phyloP scores from a whole-genome alignment of 2,888 invertebrate species.

The Coremacera marginata region DNA sequence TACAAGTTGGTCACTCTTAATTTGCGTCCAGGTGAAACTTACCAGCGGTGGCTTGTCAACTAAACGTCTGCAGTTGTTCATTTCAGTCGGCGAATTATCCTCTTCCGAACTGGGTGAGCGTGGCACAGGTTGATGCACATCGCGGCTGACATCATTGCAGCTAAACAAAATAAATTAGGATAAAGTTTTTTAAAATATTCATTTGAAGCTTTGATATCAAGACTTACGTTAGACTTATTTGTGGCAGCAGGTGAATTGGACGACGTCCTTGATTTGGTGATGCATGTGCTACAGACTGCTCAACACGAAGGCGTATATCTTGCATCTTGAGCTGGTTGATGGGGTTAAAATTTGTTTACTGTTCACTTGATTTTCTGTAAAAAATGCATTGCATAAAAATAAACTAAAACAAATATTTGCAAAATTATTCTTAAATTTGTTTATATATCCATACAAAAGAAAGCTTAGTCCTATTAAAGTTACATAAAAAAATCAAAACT shows the following conservation, averaged over 20 bases:
- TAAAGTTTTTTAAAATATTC: too few relatives aligned
- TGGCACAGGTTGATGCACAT: slow-evolving; percentile 56
- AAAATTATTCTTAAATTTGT: too few relatives aligned
- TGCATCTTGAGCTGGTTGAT: slow-evolving; percentile 42
- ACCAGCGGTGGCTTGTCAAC: slow-evolving; percentile 83
- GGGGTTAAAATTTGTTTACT: neutral
- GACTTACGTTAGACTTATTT: slow-evolving; percentile 43
- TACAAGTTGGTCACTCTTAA: neutral
- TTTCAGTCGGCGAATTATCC: slow-evolving; percentile 88
- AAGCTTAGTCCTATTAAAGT: too few relatives aligned
- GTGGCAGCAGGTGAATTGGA: slow-evolving; percentile 43
- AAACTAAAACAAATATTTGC: too few relatives aligned
- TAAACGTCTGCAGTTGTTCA: slow-evolving; percentile 86
- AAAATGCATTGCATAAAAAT: neutral
- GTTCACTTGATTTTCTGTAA: neutral
- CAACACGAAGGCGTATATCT: slow-evolving; percentile 51
- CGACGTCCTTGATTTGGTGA: slow-evolving; percentile 42
- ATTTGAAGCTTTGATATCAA: too few relatives aligned
- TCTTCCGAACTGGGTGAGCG: slow-evolving; percentile 80
- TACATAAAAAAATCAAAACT: too few relatives aligned
- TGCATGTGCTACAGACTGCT: slow-evolving; percentile 41
- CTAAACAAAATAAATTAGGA: slow-evolving; percentile 33
- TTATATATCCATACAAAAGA: too few relatives aligned
- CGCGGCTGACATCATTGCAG: slow-evolving; percentile 47
- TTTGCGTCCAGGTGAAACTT: slow-evolving; percentile 41